Conservation (phyloP, 2,113 vertebrate genomes). For the Montifringilla adamsi region DNA sequence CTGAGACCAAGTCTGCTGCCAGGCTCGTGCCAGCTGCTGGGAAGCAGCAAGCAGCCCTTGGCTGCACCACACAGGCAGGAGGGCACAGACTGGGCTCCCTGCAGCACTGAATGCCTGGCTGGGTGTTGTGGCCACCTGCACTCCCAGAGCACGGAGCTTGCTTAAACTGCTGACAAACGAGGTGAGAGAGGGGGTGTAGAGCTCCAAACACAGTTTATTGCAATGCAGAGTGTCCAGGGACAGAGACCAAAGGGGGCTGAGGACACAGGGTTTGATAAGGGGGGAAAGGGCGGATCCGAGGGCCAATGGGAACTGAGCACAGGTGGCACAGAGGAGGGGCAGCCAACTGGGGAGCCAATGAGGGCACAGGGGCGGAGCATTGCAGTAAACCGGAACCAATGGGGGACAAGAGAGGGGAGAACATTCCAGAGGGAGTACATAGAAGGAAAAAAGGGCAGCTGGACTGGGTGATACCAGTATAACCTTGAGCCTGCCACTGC, state of each 20-base stretch:
- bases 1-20: neutral
- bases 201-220: neutral
- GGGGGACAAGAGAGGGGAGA: neutral
- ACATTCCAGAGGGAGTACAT: neutral
- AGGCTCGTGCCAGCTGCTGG: neutral
- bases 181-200: neutral
- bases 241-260: neutral
- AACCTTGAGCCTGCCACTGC: neutral
- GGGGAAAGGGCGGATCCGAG: neutral
- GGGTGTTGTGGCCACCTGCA: neutral
- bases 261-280: neutral
- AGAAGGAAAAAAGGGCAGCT: neutral
- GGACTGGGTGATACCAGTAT: too few species aligned
- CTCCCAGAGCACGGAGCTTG: neutral
- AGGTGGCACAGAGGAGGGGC: neutral
- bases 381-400: neutral
- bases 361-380: neutral
- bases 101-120: neutral
- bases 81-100: neutral
- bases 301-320: neutral
- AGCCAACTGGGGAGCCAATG: neutral
- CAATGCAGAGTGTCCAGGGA: fast-evolving
- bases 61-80: neutral
- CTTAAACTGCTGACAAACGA: neutral
- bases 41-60: neutral